Evolutionary conservation across 2,113 vertebrate species (phyloP).

Genomic region (Corythoichthys haematopterus): DNA sequence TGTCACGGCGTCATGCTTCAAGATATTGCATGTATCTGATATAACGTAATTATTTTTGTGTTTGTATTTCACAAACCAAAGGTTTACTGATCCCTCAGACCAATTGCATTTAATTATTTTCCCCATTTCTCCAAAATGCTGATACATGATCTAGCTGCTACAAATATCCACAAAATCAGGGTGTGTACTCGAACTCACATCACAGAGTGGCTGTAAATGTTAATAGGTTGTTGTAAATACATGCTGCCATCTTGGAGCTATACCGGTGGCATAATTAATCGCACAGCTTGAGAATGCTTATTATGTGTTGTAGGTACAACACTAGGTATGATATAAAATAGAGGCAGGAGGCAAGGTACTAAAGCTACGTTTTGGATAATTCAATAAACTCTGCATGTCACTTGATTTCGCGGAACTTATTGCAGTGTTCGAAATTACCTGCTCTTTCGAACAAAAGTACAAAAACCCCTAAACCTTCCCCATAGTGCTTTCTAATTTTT

Average conservation of each 20-base stretch:
- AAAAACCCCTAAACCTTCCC: slow-evolving; percentile 33
- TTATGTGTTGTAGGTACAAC: slow-evolving; percentile 1
- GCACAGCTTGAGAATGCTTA: neutral
- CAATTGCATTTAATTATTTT: slow-evolving; percentile 12
- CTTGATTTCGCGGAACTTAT: slow-evolving; percentile 29
- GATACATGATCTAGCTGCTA: neutral
- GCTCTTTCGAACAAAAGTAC: slow-evolving; percentile 54
- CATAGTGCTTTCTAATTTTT: slow-evolving; percentile 18
- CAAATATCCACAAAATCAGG: slow-evolving; percentile 13
- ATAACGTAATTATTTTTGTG: neutral
- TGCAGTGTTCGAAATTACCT: slow-evolving; percentile 45
- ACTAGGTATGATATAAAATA: neutral
- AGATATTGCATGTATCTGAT: neutral
- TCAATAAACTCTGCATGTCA: slow-evolving; percentile 18
- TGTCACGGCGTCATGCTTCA: neutral
- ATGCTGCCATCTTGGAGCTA: slow-evolving; percentile 1
- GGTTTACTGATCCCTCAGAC: neutral
- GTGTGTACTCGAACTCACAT: slow-evolving; percentile 23
- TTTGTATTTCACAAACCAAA: neutral
- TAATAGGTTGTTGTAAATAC: slow-evolving; percentile 27
- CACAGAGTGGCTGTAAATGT: slow-evolving; percentile 22
- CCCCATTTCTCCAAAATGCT: slow-evolving; percentile 29
- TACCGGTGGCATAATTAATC: neutral
- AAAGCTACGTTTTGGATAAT: slow-evolving; percentile 25
- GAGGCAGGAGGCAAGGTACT: slow-evolving; percentile 18